Conservation (phyloP, 2,888 invertebrate species). For the Meloe dianella region DNA sequence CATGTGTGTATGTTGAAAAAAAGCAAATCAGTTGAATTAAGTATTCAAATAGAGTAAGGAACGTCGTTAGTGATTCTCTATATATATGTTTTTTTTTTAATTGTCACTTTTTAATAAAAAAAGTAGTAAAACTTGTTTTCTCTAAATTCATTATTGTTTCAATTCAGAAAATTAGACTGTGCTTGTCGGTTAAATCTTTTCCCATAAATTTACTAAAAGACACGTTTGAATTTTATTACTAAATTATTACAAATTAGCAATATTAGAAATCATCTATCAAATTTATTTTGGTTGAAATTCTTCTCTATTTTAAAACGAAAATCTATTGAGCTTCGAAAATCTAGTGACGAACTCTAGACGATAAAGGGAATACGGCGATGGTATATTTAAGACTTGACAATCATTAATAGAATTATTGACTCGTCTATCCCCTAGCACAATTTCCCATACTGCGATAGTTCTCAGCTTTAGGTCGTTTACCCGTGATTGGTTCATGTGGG, state of each 20-base stretch:
- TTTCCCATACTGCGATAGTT: constrained; percentile 8
- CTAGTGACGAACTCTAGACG: not conserved
- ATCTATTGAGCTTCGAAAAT: not conserved
- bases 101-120: not conserved
- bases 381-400: not conserved
- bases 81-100: not conserved
- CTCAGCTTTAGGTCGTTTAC: constrained; percentile 8
- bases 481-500: constrained; percentile 7
- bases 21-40: not conserved
- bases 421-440: not conserved
- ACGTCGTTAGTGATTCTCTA: not conserved
- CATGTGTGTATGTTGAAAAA: not conserved
- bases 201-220: too few relatives aligned
- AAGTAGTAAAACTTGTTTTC: not conserved
- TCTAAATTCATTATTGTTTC: not conserved
- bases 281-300: too few relatives aligned
- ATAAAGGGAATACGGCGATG: not conserved
- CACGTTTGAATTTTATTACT: too few relatives aligned
- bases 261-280: too few relatives aligned
- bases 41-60: not conserved
- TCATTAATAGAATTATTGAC: constrained; percentile 8
- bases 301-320: too few relatives aligned
- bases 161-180: not conserved
- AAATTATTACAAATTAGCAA: too few relatives aligned
- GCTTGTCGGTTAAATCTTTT: not conserved